Percentiles rank a stretch among this genome's conserved stretches.
These are phyloP conservation scores for Octonoba sinensis DNA, from an alignment of 2,888 invertebrate genomes.

Conservation along the genomic window DNA sequence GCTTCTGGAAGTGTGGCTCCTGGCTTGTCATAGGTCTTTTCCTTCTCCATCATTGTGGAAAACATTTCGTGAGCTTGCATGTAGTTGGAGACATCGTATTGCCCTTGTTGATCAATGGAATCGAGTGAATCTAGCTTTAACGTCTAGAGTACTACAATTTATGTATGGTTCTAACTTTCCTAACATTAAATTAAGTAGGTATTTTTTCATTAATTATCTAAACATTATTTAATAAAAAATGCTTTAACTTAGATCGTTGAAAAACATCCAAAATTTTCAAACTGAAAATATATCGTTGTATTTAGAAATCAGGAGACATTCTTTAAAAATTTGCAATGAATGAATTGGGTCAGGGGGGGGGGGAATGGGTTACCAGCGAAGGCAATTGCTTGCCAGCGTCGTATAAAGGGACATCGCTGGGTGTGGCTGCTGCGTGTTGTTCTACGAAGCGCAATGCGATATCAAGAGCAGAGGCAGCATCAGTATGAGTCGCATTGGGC, in stretches of 20 bases:
- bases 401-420: no score
- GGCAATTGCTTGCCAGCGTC: no score
- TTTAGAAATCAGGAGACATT: no score
- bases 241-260: conserved; percentile 69
- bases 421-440: no score
- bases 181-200: conserved; percentile 70
- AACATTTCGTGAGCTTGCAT: conserved; percentile 82
- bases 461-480: no score
- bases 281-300: no score
- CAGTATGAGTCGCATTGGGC: no score
- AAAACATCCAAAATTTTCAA: no score
- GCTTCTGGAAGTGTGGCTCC: conserved; percentile 88
- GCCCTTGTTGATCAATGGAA: conserved; percentile 86
- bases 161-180: conserved; percentile 81
- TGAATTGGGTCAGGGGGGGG: no score
- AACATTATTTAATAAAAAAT: conserved; percentile 81
- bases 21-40: conserved; percentile 85
- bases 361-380: no score
- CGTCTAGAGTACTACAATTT: conserved; percentile 81
- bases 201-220: neutral
- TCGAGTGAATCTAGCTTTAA: conserved; percentile 89
- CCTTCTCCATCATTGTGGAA: conserved; percentile 93
- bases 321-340: no score
- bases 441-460: no score
- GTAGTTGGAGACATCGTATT: conserved; percentile 93